These are phyloP conservation scores for Heliconius ismenius DNA, from an alignment of 2,888 invertebrate species.

Conservation along the genomic window DNA sequence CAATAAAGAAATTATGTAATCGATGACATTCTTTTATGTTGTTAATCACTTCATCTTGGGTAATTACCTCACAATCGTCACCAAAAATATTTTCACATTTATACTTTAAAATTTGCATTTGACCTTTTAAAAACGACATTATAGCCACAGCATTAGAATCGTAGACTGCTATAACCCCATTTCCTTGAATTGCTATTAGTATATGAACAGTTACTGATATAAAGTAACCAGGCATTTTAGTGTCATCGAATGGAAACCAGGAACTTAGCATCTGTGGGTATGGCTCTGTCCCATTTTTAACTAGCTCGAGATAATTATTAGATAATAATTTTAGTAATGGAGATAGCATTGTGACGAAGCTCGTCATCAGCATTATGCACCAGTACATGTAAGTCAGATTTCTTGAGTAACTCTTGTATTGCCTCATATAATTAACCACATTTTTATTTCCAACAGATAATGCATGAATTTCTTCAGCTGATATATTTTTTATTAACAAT, in stretches of 20 bases:
- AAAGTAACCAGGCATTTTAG: conserved; percentile 59
- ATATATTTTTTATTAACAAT: conserved; percentile 49
- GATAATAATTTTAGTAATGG: conserved; percentile 58
- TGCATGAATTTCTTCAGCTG: conserved; percentile 54
- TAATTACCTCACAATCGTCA: conserved; percentile 34
- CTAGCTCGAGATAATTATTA: conserved; percentile 51
- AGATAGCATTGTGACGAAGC: conserved; percentile 48
- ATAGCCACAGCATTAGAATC: conserved; percentile 61
- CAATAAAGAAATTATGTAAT: conserved; percentile 58
- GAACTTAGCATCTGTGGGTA: conserved; percentile 61
- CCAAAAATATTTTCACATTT: conserved; percentile 57
- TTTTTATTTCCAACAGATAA: conserved; percentile 46
- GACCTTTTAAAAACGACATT: conserved; percentile 66
- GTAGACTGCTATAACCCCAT: conserved; percentile 56
- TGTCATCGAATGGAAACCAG: conserved; percentile 68
- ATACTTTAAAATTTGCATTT: conserved; percentile 56
- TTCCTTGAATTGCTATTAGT: conserved; percentile 54
- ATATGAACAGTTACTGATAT: conserved; percentile 55
- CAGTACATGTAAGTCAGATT: conserved; percentile 54
- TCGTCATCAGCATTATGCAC: not conserved
- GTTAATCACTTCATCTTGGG: conserved; percentile 45
- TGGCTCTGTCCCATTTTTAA: conserved; percentile 53
- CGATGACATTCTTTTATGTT: conserved; percentile 64
- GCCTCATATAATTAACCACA: conserved; percentile 46
- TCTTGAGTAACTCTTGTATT: conserved; percentile 60